These are phyloP conservation scores for Chalcis sispes DNA, from an alignment of 2,888 invertebrate genomes.

Conservation along the genomic window DNA sequence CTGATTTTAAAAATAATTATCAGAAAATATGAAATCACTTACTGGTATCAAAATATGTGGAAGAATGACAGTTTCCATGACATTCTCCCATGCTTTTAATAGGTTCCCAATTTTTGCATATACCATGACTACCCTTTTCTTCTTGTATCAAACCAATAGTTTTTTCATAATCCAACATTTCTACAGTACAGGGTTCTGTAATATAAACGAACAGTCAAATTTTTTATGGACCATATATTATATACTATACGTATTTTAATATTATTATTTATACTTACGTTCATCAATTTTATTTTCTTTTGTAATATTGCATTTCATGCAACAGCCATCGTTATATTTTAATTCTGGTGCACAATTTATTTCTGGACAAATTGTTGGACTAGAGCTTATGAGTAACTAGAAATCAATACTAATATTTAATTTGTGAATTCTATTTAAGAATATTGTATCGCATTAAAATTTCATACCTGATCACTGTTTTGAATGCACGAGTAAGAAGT, in stretches of 20 bases:
- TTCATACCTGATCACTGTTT: slow-evolving; percentile 61
- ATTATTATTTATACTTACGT: slow-evolving; percentile 51
- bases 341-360: slow-evolving; percentile 80
- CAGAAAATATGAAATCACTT: slow-evolving; percentile 66
- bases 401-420: slow-evolving; percentile 12
- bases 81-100: slow-evolving; percentile 83
- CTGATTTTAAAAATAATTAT: too few species aligned
- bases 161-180: slow-evolving; percentile 77
- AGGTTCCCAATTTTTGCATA: slow-evolving; percentile 81
- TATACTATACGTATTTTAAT: not conserved
- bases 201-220: too few species aligned
- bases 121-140: slow-evolving; percentile 77
- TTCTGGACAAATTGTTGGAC: slow-evolving; percentile 80
- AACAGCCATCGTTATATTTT: slow-evolving; percentile 82
- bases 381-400: slow-evolving; percentile 58
- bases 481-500: slow-evolving; percentile 79
- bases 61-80: slow-evolving; percentile 83
- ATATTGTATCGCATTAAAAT: not conserved
- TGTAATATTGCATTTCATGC: slow-evolving; percentile 80
- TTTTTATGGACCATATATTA: too few species aligned
- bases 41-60: slow-evolving; percentile 83
- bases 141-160: slow-evolving; percentile 80
- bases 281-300: slow-evolving; percentile 76
- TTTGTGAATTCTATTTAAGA: slow-evolving; percentile 8
- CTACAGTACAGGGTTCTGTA: slow-evolving; percentile 77